Conservation (phyloP, 2,888 invertebrate species). For the Nymphalis polychloros region DNA sequence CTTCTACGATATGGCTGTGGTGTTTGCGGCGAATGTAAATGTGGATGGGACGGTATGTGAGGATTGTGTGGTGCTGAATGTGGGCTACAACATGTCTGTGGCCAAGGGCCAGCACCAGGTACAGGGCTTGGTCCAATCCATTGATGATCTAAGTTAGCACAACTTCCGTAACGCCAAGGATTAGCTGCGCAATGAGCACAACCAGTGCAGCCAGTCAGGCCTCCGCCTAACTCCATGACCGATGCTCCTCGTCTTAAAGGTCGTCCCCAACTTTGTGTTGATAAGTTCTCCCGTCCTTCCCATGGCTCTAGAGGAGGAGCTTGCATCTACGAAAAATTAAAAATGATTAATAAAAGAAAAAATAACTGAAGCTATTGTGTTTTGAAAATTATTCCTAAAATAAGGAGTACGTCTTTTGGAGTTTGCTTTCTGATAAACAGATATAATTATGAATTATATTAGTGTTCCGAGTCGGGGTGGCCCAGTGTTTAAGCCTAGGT, state of each 20-base stretch:
- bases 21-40: conserved; percentile 58
- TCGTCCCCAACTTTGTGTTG: conserved; percentile 59
- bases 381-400: no score
- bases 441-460: no score
- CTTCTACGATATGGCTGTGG: conserved; percentile 72
- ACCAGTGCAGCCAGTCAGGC: conserved; percentile 44
- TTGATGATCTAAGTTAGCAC: conserved; percentile 68
- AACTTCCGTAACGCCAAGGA: conserved; percentile 74
- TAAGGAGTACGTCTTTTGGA: no score
- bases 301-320: conserved; percentile 54
- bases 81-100: conserved; percentile 54
- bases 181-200: conserved; percentile 49
- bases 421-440: no score
- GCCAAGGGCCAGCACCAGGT: conserved; percentile 33
- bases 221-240: conserved; percentile 66
- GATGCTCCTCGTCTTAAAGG: conserved; percentile 71
- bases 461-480: no score
- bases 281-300: conserved; percentile 55
- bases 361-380: no score
- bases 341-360: no score
- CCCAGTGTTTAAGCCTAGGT: no score
- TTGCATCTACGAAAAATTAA: conserved; percentile 29
- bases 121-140: conserved; percentile 47
- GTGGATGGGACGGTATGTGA: conserved; percentile 47
- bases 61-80: conserved; percentile 39